These are phyloP conservation scores for Notechis scutatus DNA, from an alignment of 2,113 vertebrate species.

Conservation along the genomic window DNA sequence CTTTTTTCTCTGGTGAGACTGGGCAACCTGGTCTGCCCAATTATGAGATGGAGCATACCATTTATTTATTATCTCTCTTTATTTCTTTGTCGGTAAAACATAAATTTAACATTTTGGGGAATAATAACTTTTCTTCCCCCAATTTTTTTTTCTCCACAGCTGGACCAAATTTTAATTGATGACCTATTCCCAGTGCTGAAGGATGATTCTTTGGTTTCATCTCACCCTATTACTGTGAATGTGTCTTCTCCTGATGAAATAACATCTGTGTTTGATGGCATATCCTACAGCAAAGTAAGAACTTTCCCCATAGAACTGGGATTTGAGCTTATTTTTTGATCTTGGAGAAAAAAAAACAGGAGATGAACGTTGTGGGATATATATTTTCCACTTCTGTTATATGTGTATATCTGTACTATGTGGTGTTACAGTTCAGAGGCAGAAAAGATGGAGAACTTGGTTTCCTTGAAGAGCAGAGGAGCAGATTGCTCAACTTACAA, in stretches of 20 bases:
- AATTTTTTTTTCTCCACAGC: slow-evolving; percentile 66
- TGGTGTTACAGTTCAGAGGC: background rate
- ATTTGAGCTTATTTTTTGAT: background rate
- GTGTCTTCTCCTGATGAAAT: slow-evolving; percentile 91
- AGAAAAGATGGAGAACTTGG: background rate
- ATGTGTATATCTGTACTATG: background rate
- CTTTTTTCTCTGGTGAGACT: too few species aligned
- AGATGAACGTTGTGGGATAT: background rate
- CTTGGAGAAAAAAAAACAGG: background rate
- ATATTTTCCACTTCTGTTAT: background rate
- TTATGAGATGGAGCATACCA: too few species aligned
- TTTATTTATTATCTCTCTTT: too few species aligned
- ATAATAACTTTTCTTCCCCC: background rate
- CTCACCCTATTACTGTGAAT: slow-evolving; percentile 85
- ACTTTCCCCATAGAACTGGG: background rate
- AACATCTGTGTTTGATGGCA: slow-evolving; percentile 94
- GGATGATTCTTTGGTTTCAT: slow-evolving; percentile 87
- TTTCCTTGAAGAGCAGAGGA: background rate
- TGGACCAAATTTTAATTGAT: slow-evolving; percentile 83
- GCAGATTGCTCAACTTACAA: background rate
- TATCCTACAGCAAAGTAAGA: slow-evolving; percentile 94
- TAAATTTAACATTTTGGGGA: background rate
- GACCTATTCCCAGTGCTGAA: slow-evolving; percentile 89
- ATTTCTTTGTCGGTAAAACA: too few species aligned
- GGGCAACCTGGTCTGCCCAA: too few species aligned